Percentiles rank a stretch among this genome's conserved stretches.
These are phyloP conservation scores for Marasmarcha lunaedactyla DNA, from an alignment of 2,888 invertebrate species.

Conservation along the genomic window DNA sequence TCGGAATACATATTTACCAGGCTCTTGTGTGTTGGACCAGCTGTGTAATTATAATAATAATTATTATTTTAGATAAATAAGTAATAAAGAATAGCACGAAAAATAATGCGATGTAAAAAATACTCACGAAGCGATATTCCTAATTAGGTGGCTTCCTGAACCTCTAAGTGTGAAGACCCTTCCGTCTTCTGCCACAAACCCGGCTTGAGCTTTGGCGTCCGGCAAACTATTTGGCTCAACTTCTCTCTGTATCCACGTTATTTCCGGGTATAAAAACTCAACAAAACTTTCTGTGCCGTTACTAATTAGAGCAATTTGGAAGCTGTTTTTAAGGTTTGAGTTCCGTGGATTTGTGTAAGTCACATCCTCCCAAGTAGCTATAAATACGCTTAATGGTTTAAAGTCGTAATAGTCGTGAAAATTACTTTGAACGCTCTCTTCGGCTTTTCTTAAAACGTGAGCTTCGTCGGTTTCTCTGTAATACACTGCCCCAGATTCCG, in stretches of 20 bases:
- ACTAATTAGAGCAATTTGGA: conserved; percentile 77
- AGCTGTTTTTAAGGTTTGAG: conserved; percentile 87
- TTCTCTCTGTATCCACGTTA: conserved; percentile 93
- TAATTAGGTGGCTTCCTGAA: conserved; percentile 91
- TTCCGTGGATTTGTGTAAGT: conserved; percentile 77
- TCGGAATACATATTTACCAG: conserved; percentile 89
- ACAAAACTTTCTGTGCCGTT: conserved; percentile 86
- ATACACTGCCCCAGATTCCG: conserved; percentile 77
- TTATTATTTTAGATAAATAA: conserved; percentile 3
- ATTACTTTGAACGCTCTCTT: conserved; percentile 77
- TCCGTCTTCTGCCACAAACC: conserved; percentile 88
- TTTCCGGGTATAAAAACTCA: conserved; percentile 88
- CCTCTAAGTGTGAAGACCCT: conserved; percentile 81
- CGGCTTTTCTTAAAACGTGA: conserved; percentile 74
- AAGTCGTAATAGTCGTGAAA: conserved; percentile 81
- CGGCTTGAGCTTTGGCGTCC: conserved; percentile 94
- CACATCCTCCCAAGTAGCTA: conserved; percentile 92
- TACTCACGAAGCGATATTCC: conserved; percentile 80
- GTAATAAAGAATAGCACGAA: no score
- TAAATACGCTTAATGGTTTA: conserved; percentile 80
- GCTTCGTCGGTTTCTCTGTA: conserved; percentile 77
- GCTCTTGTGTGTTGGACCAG: conserved; percentile 86
- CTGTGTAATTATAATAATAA: no score
- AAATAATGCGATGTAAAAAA: no score
- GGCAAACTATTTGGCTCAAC: conserved; percentile 80